Base-by-base conservation (phyloP, 1,140 invertebrate genomes). In the Drosophila sechellia region DNA sequence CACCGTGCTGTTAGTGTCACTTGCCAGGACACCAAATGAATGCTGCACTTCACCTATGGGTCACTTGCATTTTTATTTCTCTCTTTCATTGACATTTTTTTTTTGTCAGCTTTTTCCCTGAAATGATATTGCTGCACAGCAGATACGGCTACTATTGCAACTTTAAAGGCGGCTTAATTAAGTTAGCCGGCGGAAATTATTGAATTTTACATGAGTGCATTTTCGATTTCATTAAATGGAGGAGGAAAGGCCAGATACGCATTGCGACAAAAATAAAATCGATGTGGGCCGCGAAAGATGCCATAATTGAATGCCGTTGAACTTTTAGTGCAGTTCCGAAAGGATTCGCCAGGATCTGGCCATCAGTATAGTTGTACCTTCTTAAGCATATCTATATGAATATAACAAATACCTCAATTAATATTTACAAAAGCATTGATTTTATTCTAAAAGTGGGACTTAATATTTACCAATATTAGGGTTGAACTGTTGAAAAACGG, bases 181-280 rank as follows among this genome's bases (percentile, higher is more conserved):
- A 83, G 66, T 87, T 83, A 84, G 84, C 63, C 35, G 63, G 71
- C 59, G 79, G 71, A 84, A 89, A 89, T 84, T 83, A 89, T 86
- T 89, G 79, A 79, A 84, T 89, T 86, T 84, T 50, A 65, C 84
- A 86, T 89, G 84, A 87, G 83, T 83, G 83, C 84, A 84, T 76
- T 70, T 63, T 58, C 66, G 79, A 89, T 89, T 89, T 42, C 70
- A 87, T 87, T 89, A 83, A 79, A 72, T 50, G 11, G 17, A 48
- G 40, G 39, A 34, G 25, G 25, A 27, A 13, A 0, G 15, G 49
- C 31, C 27, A 52, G 35, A 27, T 20, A 17, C 5, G 22, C 25
- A 13, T 37, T 37, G 39, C 11, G 35, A 37, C 57, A 57, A 58
- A 70, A 49, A 60, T 20, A 25, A 27, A 57, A 4, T 34, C 42